Percentiles rank a stretch among this genome's conserved stretches.
Conservation (phyloP, 2,797 vertebrate species). For the Melanitta fusca region DNA sequence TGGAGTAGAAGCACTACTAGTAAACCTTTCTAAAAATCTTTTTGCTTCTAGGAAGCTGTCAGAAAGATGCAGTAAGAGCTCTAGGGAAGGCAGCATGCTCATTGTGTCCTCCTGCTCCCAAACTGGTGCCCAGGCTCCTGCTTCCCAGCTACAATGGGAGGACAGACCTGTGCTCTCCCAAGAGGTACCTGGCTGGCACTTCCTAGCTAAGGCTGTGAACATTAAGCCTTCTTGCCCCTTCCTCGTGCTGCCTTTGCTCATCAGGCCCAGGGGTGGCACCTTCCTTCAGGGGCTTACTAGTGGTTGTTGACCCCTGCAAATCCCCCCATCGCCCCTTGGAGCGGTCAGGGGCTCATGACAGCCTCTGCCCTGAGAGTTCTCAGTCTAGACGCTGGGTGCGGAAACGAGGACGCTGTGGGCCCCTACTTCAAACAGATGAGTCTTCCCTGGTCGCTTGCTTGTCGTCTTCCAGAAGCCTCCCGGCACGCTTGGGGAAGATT, state of each 20-base stretch:
- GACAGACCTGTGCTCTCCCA: neutral
- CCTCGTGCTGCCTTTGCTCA: fast-evolving
- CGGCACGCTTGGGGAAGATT: neutral
- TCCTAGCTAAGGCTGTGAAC: neutral
- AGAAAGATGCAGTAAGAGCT: neutral
- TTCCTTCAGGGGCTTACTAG: neutral
- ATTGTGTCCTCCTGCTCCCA: neutral
- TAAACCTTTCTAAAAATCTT: neutral
- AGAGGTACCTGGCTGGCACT: neutral
- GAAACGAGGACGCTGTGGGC: neutral
- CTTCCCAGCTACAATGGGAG: fast-evolving
- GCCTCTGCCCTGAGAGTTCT: neutral
- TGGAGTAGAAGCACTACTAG: neutral
- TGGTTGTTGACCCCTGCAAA: neutral
- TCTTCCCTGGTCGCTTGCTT: neutral
- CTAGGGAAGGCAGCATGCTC: neutral
- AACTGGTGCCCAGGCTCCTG: neutral
- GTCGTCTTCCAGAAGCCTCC: neutral
- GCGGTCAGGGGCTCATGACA: fast-evolving
- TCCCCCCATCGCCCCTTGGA: fast-evolving
- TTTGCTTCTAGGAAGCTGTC: neutral
- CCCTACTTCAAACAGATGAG: neutral
- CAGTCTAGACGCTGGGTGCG: neutral
- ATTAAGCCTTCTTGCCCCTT: neutral
- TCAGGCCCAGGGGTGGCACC: neutral